phyloP scores from a whole-genome alignment of 2,888 invertebrate species.

The Euplexia lucipara region DNA sequence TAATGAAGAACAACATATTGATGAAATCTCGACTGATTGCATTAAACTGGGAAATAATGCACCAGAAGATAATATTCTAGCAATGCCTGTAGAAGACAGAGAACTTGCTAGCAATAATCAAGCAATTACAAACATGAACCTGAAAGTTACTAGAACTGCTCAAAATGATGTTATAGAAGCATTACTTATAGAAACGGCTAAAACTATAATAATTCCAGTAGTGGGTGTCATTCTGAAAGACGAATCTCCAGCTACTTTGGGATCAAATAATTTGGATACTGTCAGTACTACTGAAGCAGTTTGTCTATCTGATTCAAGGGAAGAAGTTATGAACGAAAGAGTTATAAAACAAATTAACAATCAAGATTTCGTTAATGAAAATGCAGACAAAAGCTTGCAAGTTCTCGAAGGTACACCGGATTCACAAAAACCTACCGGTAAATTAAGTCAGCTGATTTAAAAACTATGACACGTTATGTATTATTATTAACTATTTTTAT shows the following conservation, averaged over 20 bases:
- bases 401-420: neutral
- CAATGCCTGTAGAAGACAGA: neutral
- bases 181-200: constrained; percentile 33
- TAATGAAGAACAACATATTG: neutral
- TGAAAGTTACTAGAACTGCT: neutral
- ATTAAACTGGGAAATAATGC: neutral
- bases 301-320: neutral
- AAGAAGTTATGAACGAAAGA: neutral
- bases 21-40: neutral
- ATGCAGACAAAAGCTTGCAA: neutral
- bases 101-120: neutral
- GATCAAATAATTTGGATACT: neutral
- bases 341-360: neutral
- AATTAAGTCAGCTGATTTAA: constrained; percentile 9
- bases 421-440: constrained; percentile 2
- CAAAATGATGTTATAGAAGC: constrained; percentile 23
- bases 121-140: neutral
- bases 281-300: neutral
- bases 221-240: constrained; percentile 25
- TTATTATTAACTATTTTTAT: no score
- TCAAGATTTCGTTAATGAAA: neutral
- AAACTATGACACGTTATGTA: neutral
- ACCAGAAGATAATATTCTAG: neutral
- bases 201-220: constrained; percentile 38
- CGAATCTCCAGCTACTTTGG: neutral